Conservation (phyloP, 2,797 vertebrate species). For the Danio kyathit region DNA sequence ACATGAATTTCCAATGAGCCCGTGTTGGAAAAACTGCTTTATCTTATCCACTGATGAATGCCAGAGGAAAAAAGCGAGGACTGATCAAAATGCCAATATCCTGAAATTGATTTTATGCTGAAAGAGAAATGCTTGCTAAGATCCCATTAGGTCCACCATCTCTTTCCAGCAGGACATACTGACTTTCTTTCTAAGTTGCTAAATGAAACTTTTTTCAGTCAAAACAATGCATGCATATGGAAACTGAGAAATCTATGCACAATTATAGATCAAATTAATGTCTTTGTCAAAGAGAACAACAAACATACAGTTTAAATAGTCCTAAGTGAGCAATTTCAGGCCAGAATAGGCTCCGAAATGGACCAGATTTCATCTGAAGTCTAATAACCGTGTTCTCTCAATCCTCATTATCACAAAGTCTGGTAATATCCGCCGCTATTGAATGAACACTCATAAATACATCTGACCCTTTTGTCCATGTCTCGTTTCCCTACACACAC, state of each 20-base stretch:
- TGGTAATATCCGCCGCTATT: constrained; percentile 68
- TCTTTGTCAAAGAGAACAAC: neutral
- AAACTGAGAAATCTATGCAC: neutral
- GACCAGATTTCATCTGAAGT: neutral
- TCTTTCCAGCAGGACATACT: constrained; percentile 30
- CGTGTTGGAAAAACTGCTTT: constrained; percentile 58
- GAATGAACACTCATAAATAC: constrained; percentile 24
- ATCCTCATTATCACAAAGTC: constrained; percentile 47
- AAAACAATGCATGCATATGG: neutral
- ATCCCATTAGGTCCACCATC: constrained; percentile 55
- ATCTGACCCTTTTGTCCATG: constrained; percentile 44
- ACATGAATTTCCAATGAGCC: no score
- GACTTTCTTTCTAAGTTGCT: constrained; percentile 64
- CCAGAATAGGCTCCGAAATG: neutral
- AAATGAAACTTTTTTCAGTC: neutral
- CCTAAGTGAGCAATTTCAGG: neutral
- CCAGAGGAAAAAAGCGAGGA: constrained; percentile 45
- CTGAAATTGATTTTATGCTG: constrained; percentile 66
- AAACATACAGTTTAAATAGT: neutral
- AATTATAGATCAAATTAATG: neutral
- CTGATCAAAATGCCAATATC: constrained; percentile 68
- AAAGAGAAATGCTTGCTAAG: constrained; percentile 61
- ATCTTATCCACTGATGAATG: constrained; percentile 54
- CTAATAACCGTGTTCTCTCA: constrained; percentile 12
- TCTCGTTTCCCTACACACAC: neutral